phyloP scores from a whole-genome alignment of 2,797 vertebrate species.

The Arrhamphus sclerolepis region DNA sequence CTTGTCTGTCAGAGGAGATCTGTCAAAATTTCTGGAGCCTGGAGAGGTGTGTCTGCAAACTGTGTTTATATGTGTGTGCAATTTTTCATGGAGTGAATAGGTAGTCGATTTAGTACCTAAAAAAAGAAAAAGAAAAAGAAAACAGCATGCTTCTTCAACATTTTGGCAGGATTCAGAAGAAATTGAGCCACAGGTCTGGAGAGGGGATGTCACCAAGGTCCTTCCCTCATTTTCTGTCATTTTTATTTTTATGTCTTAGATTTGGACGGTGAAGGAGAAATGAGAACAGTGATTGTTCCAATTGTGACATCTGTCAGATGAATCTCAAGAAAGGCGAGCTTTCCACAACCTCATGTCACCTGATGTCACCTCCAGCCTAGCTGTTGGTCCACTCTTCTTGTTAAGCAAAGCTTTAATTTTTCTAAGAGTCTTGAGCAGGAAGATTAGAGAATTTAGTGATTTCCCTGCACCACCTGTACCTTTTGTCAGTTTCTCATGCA shows the following conservation, averaged over 20 bases:
- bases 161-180: conserved; percentile 86
- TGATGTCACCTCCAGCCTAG: too few relatives aligned
- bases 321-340: too few relatives aligned
- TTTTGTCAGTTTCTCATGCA: too few relatives aligned
- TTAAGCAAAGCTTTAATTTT: too few relatives aligned
- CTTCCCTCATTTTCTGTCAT: background rate
- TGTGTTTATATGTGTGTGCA: background rate
- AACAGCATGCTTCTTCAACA: conserved; percentile 80
- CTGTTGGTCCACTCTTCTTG: too few relatives aligned
- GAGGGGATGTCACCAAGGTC: conserved; percentile 66
- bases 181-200: conserved; percentile 70
- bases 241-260: conserved; percentile 13
- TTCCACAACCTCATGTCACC: too few relatives aligned
- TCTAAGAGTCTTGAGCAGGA: too few relatives aligned
- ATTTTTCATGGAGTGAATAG: conserved; percentile 56
- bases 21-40: conserved; percentile 89
- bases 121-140: too few relatives aligned
- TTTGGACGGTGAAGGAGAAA: background rate
- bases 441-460: too few relatives aligned
- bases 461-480: too few relatives aligned
- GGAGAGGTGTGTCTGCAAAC: conserved; percentile 40
- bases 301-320: too few relatives aligned
- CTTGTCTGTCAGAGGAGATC: conserved; percentile 87
- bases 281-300: too few relatives aligned
- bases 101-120: conserved; percentile 91